A percentile compares a stretch with the other conserved stretches of the same genome.
These are phyloP conservation scores for Ivindomyrus marchei DNA, from an alignment of 2,113 vertebrate genomes.

Conservation along the genomic window DNA sequence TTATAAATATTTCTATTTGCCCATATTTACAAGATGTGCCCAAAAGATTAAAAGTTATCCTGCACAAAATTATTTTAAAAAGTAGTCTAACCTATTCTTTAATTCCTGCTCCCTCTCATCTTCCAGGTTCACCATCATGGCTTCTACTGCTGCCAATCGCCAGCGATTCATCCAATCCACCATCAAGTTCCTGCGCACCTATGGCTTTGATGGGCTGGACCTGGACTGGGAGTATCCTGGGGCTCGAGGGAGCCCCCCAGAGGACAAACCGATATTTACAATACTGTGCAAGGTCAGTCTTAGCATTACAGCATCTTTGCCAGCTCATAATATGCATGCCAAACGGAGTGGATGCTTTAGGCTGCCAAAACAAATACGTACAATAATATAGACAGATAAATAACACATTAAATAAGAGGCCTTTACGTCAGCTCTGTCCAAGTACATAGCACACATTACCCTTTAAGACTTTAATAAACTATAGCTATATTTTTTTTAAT, in stretches of 20 bases:
- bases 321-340: neutral
- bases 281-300: slow-evolving; percentile 58
- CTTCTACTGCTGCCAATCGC: slow-evolving; percentile 48
- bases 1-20: neutral
- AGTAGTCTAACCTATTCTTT: neutral
- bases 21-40: neutral
- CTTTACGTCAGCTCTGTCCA: neutral
- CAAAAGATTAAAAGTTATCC: neutral
- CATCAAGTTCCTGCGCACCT: slow-evolving; percentile 52
- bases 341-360: neutral
- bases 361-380: neutral
- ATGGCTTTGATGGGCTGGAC: slow-evolving; percentile 68
- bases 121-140: slow-evolving; percentile 57
- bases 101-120: neutral
- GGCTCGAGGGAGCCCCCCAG: slow-evolving; percentile 57
- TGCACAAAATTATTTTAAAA: neutral
- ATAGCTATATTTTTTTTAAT: neutral
- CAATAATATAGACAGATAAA: neutral
- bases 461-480: neutral
- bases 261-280: slow-evolving; percentile 65
- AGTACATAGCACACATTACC: neutral
- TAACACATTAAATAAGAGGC: neutral
- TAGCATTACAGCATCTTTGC: neutral
- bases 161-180: slow-evolving; percentile 64
- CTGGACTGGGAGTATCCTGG: slow-evolving; percentile 69